Evolutionary conservation across 1,140 invertebrate species (phyloP).

Genomic region (Lepidurus packardi): DNA sequence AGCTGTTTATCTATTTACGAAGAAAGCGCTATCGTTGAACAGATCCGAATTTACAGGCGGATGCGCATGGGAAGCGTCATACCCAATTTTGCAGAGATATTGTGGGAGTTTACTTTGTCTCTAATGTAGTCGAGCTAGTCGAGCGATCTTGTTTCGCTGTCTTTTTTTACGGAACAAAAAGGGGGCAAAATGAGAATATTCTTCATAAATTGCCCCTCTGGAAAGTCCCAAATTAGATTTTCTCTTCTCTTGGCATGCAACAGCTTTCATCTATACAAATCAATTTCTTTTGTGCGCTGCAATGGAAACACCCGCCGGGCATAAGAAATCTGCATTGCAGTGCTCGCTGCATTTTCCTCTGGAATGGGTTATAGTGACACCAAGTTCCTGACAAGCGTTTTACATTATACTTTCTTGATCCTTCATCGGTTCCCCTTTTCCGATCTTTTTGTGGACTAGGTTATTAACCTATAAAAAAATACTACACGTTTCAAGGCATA

Average conservation of each 20-base stretch:
- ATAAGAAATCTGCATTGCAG: constrained; percentile 2
- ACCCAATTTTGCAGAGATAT: background rate
- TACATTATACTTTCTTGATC: background rate
- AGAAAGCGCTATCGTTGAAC: background rate
- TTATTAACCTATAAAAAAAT: too few relatives aligned
- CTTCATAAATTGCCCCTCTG: background rate
- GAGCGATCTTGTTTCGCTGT: background rate
- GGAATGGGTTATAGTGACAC: background rate
- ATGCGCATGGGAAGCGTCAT: background rate
- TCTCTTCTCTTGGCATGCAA: background rate
- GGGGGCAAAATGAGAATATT: background rate
- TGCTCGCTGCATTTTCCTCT: background rate
- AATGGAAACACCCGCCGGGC: background rate
- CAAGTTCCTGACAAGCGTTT: background rate
- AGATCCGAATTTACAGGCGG: background rate
- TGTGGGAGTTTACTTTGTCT: background rate
- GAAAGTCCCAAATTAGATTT: constrained; percentile 5
- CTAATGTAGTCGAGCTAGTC: background rate
- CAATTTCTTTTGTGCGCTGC: background rate
- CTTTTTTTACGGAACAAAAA: background rate
- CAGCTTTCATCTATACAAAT: background rate
- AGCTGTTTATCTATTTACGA: background rate
- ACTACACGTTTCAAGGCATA: too few relatives aligned
- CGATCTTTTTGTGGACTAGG: too few relatives aligned
- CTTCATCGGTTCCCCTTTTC: too few relatives aligned